These are phyloP conservation scores for Ischnus inquisitorius DNA, from an alignment of 2,888 invertebrate genomes.

Conservation along the genomic window DNA sequence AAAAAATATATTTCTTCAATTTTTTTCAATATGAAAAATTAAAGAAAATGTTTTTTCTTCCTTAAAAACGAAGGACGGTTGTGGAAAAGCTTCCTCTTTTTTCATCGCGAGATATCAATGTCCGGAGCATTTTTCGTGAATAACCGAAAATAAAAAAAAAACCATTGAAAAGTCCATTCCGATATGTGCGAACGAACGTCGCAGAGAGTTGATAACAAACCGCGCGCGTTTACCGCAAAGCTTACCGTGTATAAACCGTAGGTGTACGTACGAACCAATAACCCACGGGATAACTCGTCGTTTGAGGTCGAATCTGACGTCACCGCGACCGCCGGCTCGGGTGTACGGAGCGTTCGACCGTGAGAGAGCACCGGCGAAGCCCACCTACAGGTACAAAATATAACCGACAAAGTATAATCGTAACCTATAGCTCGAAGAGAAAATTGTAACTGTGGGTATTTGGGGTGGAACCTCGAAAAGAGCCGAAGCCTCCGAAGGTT, in stretches of 20 bases:
- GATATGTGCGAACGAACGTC: background rate
- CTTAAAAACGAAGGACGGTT: too few species aligned
- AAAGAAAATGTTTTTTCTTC: too few species aligned
- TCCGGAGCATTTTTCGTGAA: too few species aligned
- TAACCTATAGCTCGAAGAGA: background rate
- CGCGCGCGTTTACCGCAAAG: slow-evolving; percentile 6
- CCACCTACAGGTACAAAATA: background rate
- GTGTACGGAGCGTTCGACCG: slow-evolving; percentile 16
- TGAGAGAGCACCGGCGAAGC: slow-evolving; percentile 14
- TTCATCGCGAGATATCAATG: too few species aligned
- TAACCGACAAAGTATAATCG: slow-evolving; percentile 30
- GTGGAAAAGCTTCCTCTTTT: too few species aligned
- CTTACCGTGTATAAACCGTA: background rate
- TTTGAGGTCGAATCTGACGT: slow-evolving; percentile 52
- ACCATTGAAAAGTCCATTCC: background rate
- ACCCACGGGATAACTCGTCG: slow-evolving; percentile 39
- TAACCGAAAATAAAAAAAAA: too few species aligned
- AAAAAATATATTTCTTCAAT: too few species aligned
- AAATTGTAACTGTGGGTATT: background rate
- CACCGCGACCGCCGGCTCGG: slow-evolving; percentile 9
- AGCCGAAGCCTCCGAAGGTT: slow-evolving; percentile 11
- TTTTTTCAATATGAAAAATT: too few species aligned
- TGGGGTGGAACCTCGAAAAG: slow-evolving; percentile 21
- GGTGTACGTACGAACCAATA: slow-evolving; percentile 34
- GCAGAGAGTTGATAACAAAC: background rate